phyloP scores from a whole-genome alignment of 2,113 vertebrate species.

The Empidonax traillii region DNA sequence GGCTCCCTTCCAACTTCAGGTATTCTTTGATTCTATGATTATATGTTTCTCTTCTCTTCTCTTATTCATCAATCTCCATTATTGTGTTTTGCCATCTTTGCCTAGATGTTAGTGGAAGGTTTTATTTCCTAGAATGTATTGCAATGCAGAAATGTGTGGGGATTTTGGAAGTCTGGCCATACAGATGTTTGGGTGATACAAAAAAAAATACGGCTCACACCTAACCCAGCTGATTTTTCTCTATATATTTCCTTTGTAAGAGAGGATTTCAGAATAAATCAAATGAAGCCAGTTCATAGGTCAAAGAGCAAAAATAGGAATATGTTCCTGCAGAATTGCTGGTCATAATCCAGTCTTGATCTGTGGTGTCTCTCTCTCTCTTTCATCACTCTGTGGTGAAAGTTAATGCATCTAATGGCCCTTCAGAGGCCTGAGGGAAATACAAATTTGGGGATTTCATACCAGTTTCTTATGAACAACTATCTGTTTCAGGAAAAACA shows the following conservation, averaged over 20 bases:
- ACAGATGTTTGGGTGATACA: background rate
- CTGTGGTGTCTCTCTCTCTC: background rate
- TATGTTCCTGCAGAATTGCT: background rate
- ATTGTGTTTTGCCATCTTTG: background rate
- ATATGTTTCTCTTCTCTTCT: background rate
- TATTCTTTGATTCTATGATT: background rate
- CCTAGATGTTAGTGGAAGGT: background rate
- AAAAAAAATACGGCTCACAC: background rate
- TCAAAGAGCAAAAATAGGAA: background rate
- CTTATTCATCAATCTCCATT: background rate
- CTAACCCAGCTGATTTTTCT: background rate
- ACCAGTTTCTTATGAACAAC: background rate
- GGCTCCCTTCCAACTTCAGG: background rate
- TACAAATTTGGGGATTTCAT: background rate
- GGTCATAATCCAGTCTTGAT: background rate
- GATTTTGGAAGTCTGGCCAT: background rate
- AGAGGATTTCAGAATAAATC: background rate
- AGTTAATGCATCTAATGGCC: background rate
- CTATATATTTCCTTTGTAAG: background rate
- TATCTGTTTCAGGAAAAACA: background rate
- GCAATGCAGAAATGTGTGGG: background rate
- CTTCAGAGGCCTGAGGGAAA: background rate
- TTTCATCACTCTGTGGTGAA: background rate
- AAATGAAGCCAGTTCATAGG: background rate
- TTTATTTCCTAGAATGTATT: background rate